Conservation (phyloP, 2,888 invertebrate genomes). For the Drosophila mimica region DNA sequence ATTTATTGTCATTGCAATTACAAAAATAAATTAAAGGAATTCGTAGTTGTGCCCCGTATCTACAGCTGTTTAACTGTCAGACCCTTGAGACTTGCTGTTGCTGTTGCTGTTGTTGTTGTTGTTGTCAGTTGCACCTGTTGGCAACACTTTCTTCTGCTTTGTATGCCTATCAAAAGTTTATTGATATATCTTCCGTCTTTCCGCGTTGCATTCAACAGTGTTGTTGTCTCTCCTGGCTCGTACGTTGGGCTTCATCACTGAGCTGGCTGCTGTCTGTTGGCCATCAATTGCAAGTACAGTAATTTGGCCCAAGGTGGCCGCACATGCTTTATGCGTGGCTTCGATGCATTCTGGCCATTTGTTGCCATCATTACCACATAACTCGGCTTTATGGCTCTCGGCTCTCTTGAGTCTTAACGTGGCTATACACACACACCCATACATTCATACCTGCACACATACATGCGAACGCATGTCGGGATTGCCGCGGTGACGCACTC, state of each 20-base stretch:
- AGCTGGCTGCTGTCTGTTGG: constrained; percentile 44
- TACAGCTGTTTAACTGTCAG: neutral
- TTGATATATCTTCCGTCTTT: constrained; percentile 17
- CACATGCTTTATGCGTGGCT: constrained; percentile 51
- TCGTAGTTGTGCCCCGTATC: neutral
- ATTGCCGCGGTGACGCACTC: constrained; percentile 47
- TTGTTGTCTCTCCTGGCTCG: constrained; percentile 17
- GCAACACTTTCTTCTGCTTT: constrained; percentile 30
- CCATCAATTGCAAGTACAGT: constrained; percentile 71
- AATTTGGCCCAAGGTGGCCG: constrained; percentile 64
- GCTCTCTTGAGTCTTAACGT: constrained; percentile 8
- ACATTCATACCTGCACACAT: constrained; percentile 4
- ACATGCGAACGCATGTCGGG: constrained; percentile 24
- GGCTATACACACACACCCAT: constrained; percentile 13
- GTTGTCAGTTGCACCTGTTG: constrained; percentile 31
- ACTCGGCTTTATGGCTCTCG: constrained; percentile 66
- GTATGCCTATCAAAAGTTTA: constrained; percentile 26
- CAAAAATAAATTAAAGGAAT: neutral
- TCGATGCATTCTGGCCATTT: constrained; percentile 56
- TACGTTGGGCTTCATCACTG: constrained; percentile 7
- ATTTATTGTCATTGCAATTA: neutral
- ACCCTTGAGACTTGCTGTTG: neutral
- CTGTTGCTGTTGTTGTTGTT: neutral
- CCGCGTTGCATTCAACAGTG: neutral
- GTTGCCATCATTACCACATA: constrained; percentile 76